Base-by-base conservation (phyloP, 2,113 vertebrate genomes). In the Platysteira castanea region DNA sequence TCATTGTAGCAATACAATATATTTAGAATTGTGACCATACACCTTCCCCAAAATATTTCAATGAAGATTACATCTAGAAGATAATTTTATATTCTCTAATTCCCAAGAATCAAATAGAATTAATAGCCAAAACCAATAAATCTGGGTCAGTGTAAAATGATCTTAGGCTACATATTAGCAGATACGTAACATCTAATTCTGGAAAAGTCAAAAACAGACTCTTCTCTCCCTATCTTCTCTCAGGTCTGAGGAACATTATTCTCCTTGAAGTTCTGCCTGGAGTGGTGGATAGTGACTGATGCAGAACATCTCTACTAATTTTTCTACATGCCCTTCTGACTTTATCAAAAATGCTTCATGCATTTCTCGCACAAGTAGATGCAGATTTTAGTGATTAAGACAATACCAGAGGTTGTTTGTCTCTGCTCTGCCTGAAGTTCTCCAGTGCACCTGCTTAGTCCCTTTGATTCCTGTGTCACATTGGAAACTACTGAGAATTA, bases 1-100 rank as follows among this genome's bases (percentile, higher is more conserved):
- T 91, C 41, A 82, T 59, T 86, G 17, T 61, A 80, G 50, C 28
- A 28, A 91, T 94, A 87, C 15, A 52, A 57, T 93, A 85, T 86
- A 75, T 42, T 92, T 81, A 70, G 35, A 93, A 86, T 53, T 89
- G 47, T 61, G 44, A 60, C 41, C 6, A 14, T 33, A 77, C 1
- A 47, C 20, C n/a, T 70, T 84, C 15, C 39, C 13, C 26, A 87
- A 73, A 90, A 81, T 84, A 39, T 81, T 93, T 78, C 27, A 81
- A 33, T 41, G 6, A 78, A 84, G 61, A 68, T 67, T 39, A 64
- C 3, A 5, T 75, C 15, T 41, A 49, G 41, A 90, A 84, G 5
- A 65, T 50, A 41, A 73, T 81, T 81, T 75, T 26, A 27, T 81
- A 44, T 49, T 68, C 13, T 56, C 35, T 39, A 41, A 60, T 90